Evolutionary conservation across 2,888 invertebrate species (phyloP).

Genomic region (Empis stercorea): DNA sequence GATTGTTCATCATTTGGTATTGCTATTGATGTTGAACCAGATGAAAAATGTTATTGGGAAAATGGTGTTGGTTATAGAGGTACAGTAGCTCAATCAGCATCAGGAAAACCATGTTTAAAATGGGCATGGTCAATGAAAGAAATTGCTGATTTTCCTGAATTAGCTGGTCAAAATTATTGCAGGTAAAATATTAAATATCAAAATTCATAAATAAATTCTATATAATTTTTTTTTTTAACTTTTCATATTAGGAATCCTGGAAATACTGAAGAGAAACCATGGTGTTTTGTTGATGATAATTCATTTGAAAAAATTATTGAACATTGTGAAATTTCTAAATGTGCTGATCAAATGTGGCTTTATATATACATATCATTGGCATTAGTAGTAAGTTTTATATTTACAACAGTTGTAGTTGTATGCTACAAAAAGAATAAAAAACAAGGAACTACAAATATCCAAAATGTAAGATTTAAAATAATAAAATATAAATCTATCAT

Average conservation of each 20-base stretch:
- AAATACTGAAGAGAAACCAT: slow-evolving; percentile 65
- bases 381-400: slow-evolving; percentile 40
- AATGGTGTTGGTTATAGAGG: slow-evolving; percentile 77
- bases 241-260: slow-evolving; percentile 66
- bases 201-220: background rate
- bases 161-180: slow-evolving; percentile 79
- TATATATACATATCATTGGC: slow-evolving; percentile 58
- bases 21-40: slow-evolving; percentile 42
- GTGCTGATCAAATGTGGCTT: slow-evolving; percentile 73
- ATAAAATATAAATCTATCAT: background rate
- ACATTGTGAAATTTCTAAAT: slow-evolving; percentile 76
- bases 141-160: slow-evolving; percentile 67
- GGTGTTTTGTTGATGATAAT: slow-evolving; percentile 72
- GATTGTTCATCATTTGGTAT: slow-evolving; percentile 35
- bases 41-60: slow-evolving; percentile 81
- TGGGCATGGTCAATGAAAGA: slow-evolving; percentile 76
- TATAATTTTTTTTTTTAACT: background rate
- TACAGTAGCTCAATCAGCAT: slow-evolving; percentile 54
- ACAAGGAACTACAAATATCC: slow-evolving; percentile 47
- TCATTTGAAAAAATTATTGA: slow-evolving; percentile 55
- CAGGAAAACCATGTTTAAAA: slow-evolving; percentile 61
- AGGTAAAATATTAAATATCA: slow-evolving; percentile 19
- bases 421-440: slow-evolving; percentile 48
- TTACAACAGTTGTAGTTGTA: slow-evolving; percentile 44
- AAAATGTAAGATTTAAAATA: slow-evolving; percentile 39